Evolutionary conservation across 2,797 vertebrate genomes (phyloP).

Genomic region (Masticophis lateralis): DNA sequence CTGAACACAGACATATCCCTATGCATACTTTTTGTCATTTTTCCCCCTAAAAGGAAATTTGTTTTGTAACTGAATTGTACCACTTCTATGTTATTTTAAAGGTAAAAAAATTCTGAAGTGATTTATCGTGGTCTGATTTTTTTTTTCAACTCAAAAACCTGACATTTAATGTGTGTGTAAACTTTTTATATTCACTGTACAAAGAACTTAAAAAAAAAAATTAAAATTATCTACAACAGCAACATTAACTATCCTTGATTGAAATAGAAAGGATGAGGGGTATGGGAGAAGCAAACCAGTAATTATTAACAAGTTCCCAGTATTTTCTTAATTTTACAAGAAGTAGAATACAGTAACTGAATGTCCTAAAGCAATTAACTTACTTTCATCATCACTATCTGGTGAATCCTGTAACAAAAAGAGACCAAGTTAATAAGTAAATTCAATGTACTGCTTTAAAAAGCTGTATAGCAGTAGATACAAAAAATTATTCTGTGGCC

Average conservation of each 20-base stretch:
- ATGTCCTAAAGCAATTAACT: constrained; percentile 50
- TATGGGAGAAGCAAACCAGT: not conserved
- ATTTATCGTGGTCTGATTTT: not conserved
- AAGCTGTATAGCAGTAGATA: not conserved
- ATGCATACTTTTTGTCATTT: not conserved
- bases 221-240: not conserved
- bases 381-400: constrained; percentile 98
- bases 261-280: not conserved
- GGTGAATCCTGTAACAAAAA: constrained; percentile 82
- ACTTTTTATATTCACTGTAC: not conserved
- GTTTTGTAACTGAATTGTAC: not conserved
- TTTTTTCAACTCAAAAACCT: not conserved
- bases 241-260: not conserved
- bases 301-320: not conserved
- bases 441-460: not conserved
- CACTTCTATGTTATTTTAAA: not conserved
- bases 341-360: not conserved
- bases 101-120: not conserved
- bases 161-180: not conserved
- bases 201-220: not conserved
- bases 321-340: not conserved
- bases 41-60: not conserved
- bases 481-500: not conserved
- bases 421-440: constrained; percentile 27
- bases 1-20: not conserved